phyloP scores from a whole-genome alignment of 2,113 vertebrate species.

The Thinocorus orbignyianus region DNA sequence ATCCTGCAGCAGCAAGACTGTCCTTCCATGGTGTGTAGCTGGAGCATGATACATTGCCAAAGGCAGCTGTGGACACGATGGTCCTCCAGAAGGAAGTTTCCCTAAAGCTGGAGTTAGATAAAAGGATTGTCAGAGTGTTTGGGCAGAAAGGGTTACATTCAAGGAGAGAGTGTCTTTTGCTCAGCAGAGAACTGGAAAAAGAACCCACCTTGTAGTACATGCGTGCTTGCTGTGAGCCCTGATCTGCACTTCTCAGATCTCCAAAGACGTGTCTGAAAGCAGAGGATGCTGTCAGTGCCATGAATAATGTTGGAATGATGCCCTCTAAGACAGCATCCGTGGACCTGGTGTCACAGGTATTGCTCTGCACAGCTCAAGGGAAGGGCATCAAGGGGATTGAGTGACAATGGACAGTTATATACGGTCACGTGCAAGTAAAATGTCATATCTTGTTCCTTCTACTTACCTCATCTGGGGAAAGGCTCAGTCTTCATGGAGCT shows the following conservation, averaged over 20 bases:
- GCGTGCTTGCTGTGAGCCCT: neutral
- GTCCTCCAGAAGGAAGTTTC: neutral
- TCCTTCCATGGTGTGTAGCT: neutral
- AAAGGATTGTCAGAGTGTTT: neutral
- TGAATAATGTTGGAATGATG: neutral
- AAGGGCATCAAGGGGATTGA: neutral
- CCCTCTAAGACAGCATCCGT: neutral
- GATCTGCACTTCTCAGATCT: neutral
- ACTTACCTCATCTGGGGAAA: neutral
- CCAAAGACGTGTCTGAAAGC: neutral
- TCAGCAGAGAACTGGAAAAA: neutral
- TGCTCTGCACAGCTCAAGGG: neutral
- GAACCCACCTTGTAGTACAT: neutral
- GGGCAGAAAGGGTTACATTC: neutral
- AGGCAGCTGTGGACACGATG: neutral
- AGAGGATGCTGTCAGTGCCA: neutral
- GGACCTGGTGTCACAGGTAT: neutral
- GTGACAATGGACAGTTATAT: neutral
- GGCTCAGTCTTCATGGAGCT: neutral
- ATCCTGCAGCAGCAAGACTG: neutral
- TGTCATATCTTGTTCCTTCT: neutral
- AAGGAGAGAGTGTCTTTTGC: neutral
- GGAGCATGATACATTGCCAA: neutral
- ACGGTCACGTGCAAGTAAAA: neutral
- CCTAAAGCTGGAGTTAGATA: rapidly evolving